Percentiles rank a stretch among this genome's conserved stretches.
phyloP scores from a whole-genome alignment of 2,797 vertebrate genomes.

The Fistularia tabacaria region DNA sequence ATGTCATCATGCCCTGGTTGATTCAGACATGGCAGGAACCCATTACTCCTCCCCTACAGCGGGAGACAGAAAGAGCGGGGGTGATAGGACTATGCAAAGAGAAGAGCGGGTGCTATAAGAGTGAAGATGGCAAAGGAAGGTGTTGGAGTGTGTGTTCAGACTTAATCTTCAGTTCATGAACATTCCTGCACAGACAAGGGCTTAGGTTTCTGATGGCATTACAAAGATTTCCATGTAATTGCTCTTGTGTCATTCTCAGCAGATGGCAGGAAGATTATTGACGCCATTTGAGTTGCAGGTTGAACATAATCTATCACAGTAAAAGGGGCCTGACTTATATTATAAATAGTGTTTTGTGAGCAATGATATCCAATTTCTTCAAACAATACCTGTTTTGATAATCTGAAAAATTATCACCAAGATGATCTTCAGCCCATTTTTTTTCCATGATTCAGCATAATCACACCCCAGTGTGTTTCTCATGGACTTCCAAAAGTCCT shows the following conservation, averaged over 20 bases:
- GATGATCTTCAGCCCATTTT: not conserved
- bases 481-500: conserved; percentile 9
- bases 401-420: too few relatives aligned
- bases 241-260: conserved; percentile 8
- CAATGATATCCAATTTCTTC: too few relatives aligned
- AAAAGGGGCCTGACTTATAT: too few relatives aligned
- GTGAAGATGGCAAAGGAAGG: conserved; percentile 19
- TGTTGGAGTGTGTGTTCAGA: conserved; percentile 36
- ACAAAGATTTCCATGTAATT: too few relatives aligned
- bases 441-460: conserved; percentile 1
- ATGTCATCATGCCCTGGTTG: conserved; percentile 77
- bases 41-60: conserved; percentile 58
- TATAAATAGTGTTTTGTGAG: too few relatives aligned
- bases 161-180: too few relatives aligned
- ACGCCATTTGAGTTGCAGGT: too few relatives aligned
- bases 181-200: too few relatives aligned
- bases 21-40: conserved; percentile 69
- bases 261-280: conserved; percentile 30
- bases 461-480: not conserved
- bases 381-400: too few relatives aligned
- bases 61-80: conserved; percentile 1
- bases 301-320: too few relatives aligned
- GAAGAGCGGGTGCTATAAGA: conserved; percentile 18
- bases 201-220: too few relatives aligned
- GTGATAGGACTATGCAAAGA: conserved; percentile 21